Conservation (phyloP, 1,140 invertebrate genomes). For the Trachymyrmex cornetzi region DNA sequence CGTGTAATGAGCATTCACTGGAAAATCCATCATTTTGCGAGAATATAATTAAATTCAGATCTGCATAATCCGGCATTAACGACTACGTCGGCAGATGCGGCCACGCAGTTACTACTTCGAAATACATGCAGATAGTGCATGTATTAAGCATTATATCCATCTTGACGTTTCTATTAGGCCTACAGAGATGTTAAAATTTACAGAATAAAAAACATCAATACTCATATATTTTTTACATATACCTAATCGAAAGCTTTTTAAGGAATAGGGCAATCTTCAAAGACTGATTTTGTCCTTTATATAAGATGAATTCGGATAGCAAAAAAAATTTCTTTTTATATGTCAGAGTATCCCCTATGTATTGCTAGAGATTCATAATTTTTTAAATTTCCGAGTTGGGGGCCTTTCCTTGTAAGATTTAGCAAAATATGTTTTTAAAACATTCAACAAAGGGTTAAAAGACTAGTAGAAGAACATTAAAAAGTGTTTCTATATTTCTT, state of each 20-base stretch:
- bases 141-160: not conserved
- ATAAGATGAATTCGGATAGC: too few species aligned
- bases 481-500: not conserved
- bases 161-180: not conserved
- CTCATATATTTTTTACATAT: not conserved
- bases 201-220: not conserved
- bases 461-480: not conserved
- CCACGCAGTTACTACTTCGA: constrained; percentile 29
- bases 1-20: constrained; percentile 51
- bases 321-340: too few species aligned
- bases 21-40: constrained; percentile 48
- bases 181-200: constrained; percentile 3
- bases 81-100: not conserved
- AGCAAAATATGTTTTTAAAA: not conserved
- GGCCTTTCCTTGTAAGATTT: not conserved
- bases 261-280: too few species aligned
- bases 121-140: not conserved
- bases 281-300: too few species aligned
- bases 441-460: not conserved
- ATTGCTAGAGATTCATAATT: too few species aligned
- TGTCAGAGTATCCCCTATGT: too few species aligned
- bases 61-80: constrained; percentile 49
- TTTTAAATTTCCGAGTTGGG: too few species aligned
- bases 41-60: constrained; percentile 55
- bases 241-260: not conserved